These are phyloP conservation scores for Drosophila pseudotakahashii DNA, from an alignment of 2,888 invertebrate species.

Conservation along the genomic window DNA sequence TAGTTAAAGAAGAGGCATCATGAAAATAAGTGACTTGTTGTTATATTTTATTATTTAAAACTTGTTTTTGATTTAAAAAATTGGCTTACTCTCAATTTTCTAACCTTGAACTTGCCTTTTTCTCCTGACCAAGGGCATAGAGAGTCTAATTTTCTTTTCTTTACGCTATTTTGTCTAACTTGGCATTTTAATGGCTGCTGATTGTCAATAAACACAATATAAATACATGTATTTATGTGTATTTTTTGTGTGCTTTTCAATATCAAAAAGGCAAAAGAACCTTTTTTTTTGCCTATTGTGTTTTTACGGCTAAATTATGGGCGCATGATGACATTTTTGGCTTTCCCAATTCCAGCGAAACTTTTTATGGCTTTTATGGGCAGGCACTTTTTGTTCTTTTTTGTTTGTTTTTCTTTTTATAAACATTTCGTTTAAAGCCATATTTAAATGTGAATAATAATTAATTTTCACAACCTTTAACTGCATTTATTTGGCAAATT, in stretches of 20 bases:
- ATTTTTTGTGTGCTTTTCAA: constrained; percentile 19
- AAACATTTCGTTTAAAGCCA: background rate
- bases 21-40: too few species aligned
- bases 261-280: constrained; percentile 23
- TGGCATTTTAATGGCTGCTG: constrained; percentile 68
- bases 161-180: constrained; percentile 33
- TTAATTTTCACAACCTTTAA: background rate
- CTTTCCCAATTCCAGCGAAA: constrained; percentile 45
- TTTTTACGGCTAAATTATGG: constrained; percentile 63
- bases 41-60: too few species aligned
- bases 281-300: constrained; percentile 39
- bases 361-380: constrained; percentile 36
- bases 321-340: constrained; percentile 62
- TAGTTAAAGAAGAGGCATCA: too few species aligned
- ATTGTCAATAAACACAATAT: constrained; percentile 69
- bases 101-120: constrained; percentile 70
- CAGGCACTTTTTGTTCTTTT: constrained; percentile 12
- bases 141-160: constrained; percentile 40
- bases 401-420: constrained; percentile 2
- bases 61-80: background rate
- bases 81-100: constrained; percentile 17
- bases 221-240: constrained; percentile 30
- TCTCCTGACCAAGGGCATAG: constrained; percentile 49
- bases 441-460: background rate
- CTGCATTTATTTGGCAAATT: background rate